These are phyloP conservation scores for Azorinus chamasolen DNA, from an alignment of 2,888 invertebrate species.

Conservation along the genomic window DNA sequence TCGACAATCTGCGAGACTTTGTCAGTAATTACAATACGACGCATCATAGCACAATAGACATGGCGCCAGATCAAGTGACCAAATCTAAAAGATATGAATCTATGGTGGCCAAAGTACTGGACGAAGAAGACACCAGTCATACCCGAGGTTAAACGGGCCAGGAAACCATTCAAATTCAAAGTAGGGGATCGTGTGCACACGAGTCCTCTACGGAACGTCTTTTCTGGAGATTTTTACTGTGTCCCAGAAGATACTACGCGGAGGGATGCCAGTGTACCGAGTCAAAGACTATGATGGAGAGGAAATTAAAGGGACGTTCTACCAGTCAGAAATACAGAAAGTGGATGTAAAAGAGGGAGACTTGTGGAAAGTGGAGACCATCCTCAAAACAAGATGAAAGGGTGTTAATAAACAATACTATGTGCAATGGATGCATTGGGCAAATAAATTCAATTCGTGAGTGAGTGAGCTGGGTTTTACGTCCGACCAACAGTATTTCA, in stretches of 20 bases:
- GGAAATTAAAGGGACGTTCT: conserved; percentile 28
- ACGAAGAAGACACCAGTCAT: neutral
- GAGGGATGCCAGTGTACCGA: conserved; percentile 41
- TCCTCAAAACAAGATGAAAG: too few relatives aligned
- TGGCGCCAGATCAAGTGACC: too few relatives aligned
- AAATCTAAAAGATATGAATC: too few relatives aligned
- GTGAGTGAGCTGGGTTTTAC: too few relatives aligned
- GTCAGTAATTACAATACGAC: too few relatives aligned
- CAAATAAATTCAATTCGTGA: too few relatives aligned
- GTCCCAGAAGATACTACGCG: conserved; percentile 19
- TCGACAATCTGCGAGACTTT: conserved; percentile 5
- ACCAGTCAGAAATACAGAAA: too few relatives aligned
- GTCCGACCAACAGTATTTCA: too few relatives aligned
- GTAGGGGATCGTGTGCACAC: conserved; percentile 33
- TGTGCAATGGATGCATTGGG: too few relatives aligned
- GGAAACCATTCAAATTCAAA: conserved; percentile 37
- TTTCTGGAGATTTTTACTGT: conserved; percentile 52
- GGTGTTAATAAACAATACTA: too few relatives aligned
- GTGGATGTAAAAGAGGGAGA: too few relatives aligned
- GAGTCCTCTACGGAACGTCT: conserved; percentile 28
- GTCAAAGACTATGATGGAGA: conserved; percentile 35
- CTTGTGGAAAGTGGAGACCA: too few relatives aligned
- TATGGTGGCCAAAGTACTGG: neutral
- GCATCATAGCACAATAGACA: conserved; percentile 7
- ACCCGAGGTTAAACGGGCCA: neutral